These are phyloP conservation scores for Isaurus tuberculatus DNA, from an alignment of 92 coral and sea anemone species.

Conservation along the genomic window DNA sequence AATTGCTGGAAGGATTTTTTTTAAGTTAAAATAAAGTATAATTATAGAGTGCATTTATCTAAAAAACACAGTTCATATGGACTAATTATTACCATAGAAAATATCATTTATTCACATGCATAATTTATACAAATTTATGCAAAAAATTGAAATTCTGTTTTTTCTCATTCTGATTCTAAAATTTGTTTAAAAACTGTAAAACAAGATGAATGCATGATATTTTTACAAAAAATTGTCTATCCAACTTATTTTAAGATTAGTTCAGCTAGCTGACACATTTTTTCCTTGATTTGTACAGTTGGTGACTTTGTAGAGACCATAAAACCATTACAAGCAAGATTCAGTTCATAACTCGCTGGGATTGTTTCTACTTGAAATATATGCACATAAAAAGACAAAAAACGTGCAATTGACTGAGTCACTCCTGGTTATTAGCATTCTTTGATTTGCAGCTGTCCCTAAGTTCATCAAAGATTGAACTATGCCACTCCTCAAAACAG, in stretches of 20 bases:
- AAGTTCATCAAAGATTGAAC: not conserved
- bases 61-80: slow-evolving; percentile 9
- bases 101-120: slow-evolving; percentile 16
- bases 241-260: not conserved
- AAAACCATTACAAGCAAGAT: slow-evolving; percentile 6
- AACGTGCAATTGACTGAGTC: not conserved
- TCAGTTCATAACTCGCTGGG: slow-evolving; percentile 7
- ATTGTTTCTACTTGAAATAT: slow-evolving; percentile 12
- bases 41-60: not conserved
- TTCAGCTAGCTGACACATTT: slow-evolving; percentile 8
- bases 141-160: not conserved
- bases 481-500: slow-evolving; percentile 8
- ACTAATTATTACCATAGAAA: slow-evolving; percentile 3
- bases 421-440: not conserved
- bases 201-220: slow-evolving; percentile 1
- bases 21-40: slow-evolving; percentile 2
- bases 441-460: slow-evolving; percentile 12
- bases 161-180: not conserved
- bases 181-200: slow-evolving; percentile 11
- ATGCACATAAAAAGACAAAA: slow-evolving; percentile 5
- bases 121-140: slow-evolving; percentile 1
- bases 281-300: not conserved
- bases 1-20: slow-evolving; percentile 8
- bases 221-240: not conserved
- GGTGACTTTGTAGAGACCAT: not conserved